Conservation (phyloP, 2,888 invertebrate species). For the Cephus runcator region DNA sequence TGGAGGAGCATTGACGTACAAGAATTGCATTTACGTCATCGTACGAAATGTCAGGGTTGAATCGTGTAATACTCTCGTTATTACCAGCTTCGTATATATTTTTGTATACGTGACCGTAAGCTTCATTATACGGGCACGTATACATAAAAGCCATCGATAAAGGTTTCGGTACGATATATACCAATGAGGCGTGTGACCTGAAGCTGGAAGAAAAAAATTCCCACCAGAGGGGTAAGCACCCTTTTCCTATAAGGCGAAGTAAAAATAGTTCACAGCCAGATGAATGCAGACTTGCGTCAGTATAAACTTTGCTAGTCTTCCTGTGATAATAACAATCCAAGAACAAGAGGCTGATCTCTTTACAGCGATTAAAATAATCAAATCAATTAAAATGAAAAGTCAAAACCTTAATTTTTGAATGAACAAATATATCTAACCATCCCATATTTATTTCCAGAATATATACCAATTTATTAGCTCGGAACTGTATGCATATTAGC, state of each 20-base stretch:
- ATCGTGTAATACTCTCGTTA: conserved; percentile 49
- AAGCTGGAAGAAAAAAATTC: background rate
- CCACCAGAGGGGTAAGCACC: background rate
- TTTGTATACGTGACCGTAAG: background rate
- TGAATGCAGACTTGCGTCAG: background rate
- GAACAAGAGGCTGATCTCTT: background rate
- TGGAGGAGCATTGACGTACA: background rate
- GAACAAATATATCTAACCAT: no score
- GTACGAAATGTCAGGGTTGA: conserved; percentile 53
- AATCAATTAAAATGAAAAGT: background rate
- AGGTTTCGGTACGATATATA: background rate
- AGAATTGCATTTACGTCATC: background rate
- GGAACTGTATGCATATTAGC: background rate
- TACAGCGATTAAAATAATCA: background rate
- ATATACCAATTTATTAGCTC: background rate
- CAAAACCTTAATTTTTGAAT: background rate
- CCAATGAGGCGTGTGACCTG: background rate
- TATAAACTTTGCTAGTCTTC: background rate
- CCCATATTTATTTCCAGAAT: background rate
- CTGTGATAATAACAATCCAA: background rate
- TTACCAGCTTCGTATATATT: conserved; percentile 26
- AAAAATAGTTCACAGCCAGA: background rate
- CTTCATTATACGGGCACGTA: background rate
- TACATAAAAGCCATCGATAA: background rate
- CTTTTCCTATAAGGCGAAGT: background rate